Conservation (phyloP, 2,113 vertebrate genomes). For the Antigone vipio region DNA sequence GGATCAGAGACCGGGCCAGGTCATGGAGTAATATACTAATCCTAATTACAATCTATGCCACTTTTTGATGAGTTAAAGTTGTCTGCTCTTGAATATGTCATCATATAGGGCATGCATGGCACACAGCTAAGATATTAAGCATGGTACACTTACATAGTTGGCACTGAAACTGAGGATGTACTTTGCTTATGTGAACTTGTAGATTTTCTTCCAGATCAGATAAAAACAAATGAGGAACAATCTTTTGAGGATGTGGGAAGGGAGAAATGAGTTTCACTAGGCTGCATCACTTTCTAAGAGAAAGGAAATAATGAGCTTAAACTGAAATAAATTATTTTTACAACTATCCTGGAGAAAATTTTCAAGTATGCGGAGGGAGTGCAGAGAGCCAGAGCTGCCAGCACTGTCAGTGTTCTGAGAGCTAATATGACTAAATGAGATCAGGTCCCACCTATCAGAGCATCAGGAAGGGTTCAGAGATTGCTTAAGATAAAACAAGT, state of each 20-base stretch:
- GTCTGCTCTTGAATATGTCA: background rate
- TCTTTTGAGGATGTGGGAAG: background rate
- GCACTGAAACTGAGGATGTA: background rate
- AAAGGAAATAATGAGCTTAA: constrained; percentile 51
- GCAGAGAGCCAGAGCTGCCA: background rate
- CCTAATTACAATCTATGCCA: background rate
- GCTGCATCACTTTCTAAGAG: constrained; percentile 40
- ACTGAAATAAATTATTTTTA: constrained; percentile 62
- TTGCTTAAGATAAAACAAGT: constrained; percentile 55
- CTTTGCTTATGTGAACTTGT: background rate
- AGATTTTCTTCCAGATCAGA: constrained; percentile 57
- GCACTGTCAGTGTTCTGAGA: constrained; percentile 34
- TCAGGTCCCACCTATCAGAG: constrained; percentile 14
- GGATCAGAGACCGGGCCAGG: background rate
- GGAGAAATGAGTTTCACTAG: background rate
- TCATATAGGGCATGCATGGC: background rate
- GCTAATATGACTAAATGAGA: constrained; percentile 23
- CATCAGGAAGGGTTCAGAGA: background rate
- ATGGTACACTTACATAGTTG: background rate
- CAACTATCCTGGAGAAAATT: constrained; percentile 20
- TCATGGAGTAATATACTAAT: background rate
- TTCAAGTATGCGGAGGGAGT: constrained; percentile 14
- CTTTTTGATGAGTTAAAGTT: background rate
- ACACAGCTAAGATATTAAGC: background rate
- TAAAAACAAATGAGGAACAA: constrained; percentile 1